These are phyloP conservation scores for Myotis lucifugus DNA, from an alignment of 2,113 vertebrate species.

Conservation along the genomic window DNA sequence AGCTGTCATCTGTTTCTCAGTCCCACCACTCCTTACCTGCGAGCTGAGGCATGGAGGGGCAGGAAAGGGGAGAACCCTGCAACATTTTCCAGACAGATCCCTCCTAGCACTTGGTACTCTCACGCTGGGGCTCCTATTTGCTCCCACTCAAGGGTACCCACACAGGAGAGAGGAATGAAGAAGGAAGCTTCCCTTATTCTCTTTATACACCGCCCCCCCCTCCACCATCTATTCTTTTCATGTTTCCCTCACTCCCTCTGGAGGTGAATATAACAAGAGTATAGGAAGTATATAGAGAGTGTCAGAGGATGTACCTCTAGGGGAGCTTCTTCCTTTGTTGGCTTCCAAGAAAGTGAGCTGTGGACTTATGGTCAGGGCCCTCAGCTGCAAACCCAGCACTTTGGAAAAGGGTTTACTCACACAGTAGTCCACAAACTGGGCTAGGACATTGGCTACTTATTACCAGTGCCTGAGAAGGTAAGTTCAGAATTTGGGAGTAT, in stretches of 20 bases:
- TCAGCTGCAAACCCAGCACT: not conserved
- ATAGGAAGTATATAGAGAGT: not conserved
- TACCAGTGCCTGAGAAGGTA: not conserved
- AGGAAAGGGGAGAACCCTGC: not conserved
- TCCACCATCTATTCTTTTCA: not conserved
- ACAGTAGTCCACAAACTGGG: too few relatives aligned
- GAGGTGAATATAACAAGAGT: not conserved
- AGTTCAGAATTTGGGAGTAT: not conserved
- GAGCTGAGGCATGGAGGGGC: not conserved
- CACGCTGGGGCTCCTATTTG: not conserved
- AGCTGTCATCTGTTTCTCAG: not conserved
- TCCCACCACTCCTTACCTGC: not conserved
- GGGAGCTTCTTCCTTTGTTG: not conserved
- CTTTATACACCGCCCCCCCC: too few relatives aligned
- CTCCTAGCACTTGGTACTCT: not conserved
- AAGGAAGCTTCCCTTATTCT: not conserved
- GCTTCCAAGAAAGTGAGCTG: not conserved
- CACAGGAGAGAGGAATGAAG: not conserved
- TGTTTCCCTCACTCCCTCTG: not conserved
- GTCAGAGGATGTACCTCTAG: not conserved
- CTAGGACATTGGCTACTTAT: not conserved
- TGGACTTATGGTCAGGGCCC: not conserved
- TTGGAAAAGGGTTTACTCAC: not conserved
- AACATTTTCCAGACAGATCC: not conserved
- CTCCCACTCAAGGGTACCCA: not conserved